Conservation (phyloP, 2,797 vertebrate species). For the Sus cebifrons region DNA sequence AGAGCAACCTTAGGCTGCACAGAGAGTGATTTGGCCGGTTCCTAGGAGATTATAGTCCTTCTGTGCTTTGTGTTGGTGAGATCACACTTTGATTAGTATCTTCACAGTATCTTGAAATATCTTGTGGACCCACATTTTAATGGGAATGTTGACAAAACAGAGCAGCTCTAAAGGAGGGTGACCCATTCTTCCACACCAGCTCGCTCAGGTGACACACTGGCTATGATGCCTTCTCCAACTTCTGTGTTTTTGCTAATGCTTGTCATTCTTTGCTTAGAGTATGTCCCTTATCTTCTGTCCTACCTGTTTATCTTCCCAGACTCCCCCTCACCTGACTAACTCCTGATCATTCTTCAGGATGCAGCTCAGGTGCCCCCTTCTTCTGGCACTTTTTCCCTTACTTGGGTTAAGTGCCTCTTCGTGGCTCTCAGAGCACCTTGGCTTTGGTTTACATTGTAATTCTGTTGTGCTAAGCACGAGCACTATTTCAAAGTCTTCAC, state of each 20-base stretch:
- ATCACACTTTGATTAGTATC: conserved; percentile 7
- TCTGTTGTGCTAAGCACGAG: conserved; percentile 19
- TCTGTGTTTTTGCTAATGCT: background rate
- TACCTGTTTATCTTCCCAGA: conserved; percentile 30
- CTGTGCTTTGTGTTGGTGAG: conserved; percentile 46
- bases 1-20: background rate
- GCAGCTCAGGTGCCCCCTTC: background rate
- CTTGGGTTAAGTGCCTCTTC: conserved; percentile 13
- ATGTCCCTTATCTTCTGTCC: background rate
- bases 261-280: conserved; percentile 34
- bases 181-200: background rate
- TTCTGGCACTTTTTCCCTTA: background rate
- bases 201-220: conserved; percentile 16
- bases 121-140: background rate
- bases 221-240: background rate
- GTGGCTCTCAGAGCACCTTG: background rate
- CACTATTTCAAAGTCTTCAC: conserved; percentile 40
- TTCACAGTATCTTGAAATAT: background rate
- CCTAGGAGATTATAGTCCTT: background rate
- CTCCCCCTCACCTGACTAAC: background rate
- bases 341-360: background rate
- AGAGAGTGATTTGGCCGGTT: background rate
- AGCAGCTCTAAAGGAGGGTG: conserved; percentile 12
- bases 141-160: conserved; percentile 22
- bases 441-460: conserved; percentile 24